Evolutionary conservation across 2,797 vertebrate genomes (phyloP).

Genomic region (Falco berigora): DNA sequence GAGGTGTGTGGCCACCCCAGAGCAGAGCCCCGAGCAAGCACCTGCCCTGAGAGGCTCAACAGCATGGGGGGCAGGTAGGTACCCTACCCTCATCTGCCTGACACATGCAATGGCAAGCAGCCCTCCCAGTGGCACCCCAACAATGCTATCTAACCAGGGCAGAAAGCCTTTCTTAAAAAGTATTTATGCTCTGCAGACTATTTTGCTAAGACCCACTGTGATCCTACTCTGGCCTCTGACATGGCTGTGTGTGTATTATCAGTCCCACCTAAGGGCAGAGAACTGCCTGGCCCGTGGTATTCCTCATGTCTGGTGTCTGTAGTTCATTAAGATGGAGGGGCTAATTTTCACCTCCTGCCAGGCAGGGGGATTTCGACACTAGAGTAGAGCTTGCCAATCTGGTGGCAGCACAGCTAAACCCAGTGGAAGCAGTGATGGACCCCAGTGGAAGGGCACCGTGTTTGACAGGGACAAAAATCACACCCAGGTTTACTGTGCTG

Average conservation of each 20-base stretch:
- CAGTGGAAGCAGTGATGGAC: not conserved
- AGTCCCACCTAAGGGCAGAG: not conserved
- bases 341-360: not conserved
- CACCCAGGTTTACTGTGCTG: not conserved
- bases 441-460: accelerated
- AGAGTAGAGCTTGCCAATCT: not conserved
- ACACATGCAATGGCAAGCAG: not conserved
- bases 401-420: not conserved
- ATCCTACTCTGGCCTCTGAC: not conserved
- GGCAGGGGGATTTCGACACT: not conserved
- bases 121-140: not conserved
- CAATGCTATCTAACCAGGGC: not conserved
- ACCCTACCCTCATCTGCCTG: not conserved
- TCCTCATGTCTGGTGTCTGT: not conserved
- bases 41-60: not conserved
- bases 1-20: not conserved
- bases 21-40: not conserved
- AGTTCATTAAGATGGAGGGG: not conserved
- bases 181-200: not conserved
- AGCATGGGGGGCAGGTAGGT: not conserved
- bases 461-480: not conserved
- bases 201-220: not conserved
- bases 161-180: not conserved
- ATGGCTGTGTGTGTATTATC: not conserved
- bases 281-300: not conserved